Base-by-base conservation (phyloP, 2,888 invertebrate species). In the Drosophila putrida region DNA sequence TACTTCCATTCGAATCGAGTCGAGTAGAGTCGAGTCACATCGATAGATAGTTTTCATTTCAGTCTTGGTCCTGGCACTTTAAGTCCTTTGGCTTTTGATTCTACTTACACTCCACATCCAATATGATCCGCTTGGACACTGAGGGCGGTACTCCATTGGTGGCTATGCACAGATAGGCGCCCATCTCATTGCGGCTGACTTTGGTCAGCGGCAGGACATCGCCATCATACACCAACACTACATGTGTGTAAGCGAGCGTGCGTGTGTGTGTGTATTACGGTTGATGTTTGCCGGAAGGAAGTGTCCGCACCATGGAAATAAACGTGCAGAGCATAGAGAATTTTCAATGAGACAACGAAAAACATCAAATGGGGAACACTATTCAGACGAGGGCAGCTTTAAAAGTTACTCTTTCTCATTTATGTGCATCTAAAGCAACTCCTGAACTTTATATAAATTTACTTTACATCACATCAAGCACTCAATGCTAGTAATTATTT, bases 51-150 rank as follows among this genome's bases (percentile, higher is more conserved):
- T 65, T 72, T 80, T 71, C 64, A 58, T 75, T 75, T 71, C 47
- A 9, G 20, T 20, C 20, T 41, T 43, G 6, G 47, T 28, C 10
- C 27, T 43, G 47, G 27, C 60, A 55, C 61, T 53, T 53, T 25
- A 58, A 75, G 75, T 73, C 60, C 69, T 44, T 57, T 55, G 59
- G 50, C 59, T 60, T 66, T 46, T 53, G 64, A 57, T 36, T 9
- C 11, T 71, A 91, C 92, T 92, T 89, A 97, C 97, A 97, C 94
- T 97, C 97, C 75, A 97, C 97, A 91, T 97, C 97, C 64, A 97
- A 95, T 90, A 96, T 97, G 93, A 97, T 97, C 91, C 97, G 94
- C 93, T 97, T 98, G 93, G 97, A 97, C 91, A 97, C 97, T 38
- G 97, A 97, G 54, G 97, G 97, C 38, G 97, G 97, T 27, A 97